A percentile compares a stretch with the other conserved stretches of the same genome.
phyloP scores from a whole-genome alignment of 1,140 invertebrate species.

The Paraescarpia echinospica region DNA sequence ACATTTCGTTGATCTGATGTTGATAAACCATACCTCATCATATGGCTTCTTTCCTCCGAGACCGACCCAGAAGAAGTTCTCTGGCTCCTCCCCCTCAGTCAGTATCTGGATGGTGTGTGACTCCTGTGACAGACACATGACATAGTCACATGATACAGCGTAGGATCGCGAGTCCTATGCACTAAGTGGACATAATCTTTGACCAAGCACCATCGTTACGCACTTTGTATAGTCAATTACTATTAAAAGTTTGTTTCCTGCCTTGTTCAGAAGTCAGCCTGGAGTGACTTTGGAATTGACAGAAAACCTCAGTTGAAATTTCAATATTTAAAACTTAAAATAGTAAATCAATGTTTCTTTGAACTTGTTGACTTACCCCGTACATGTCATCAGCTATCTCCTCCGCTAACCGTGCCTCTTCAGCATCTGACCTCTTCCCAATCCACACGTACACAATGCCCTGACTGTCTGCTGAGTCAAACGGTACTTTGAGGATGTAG shows the following conservation, averaged over 20 bases:
- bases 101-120: conserved; percentile 63
- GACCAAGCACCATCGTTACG: no score
- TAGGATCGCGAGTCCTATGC: no score
- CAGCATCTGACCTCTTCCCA: conserved; percentile 82
- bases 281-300: no score
- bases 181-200: no score
- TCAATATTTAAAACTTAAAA: no score
- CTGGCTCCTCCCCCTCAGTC: conserved; percentile 96
- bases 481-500: conserved; percentile 94
- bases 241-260: no score
- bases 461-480: conserved; percentile 80
- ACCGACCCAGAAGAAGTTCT: conserved; percentile 98
- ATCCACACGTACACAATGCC: conserved; percentile 99
- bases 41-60: conserved; percentile 91
- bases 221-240: no score
- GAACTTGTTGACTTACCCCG: conserved; percentile 54
- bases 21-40: conserved; percentile 63
- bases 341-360: no score
- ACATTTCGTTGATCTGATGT: background rate
- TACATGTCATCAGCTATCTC: conserved; percentile 94
- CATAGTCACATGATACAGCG: conserved; percentile 6
- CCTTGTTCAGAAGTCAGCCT: no score
- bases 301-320: no score
- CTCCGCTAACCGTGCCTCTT: conserved; percentile 85
- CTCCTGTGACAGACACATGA: conserved; percentile 38